phyloP scores from a whole-genome alignment of 2,113 vertebrate species.

The Leptobrachium ailaonicum region DNA sequence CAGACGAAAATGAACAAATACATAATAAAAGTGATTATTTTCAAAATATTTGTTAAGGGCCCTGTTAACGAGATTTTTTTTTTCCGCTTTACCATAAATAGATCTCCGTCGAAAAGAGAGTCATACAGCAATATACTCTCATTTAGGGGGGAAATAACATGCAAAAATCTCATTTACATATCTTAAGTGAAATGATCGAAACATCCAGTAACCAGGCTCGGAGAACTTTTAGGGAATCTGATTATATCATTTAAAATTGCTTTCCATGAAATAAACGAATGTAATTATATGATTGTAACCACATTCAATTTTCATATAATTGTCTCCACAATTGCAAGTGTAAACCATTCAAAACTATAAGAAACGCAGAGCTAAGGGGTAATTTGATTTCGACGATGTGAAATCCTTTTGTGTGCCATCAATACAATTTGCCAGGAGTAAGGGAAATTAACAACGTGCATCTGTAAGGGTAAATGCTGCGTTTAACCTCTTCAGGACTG shows the following conservation, averaged over 20 bases:
- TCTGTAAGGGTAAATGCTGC: neutral
- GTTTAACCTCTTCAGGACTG: constrained; percentile 32
- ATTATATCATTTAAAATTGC: constrained; percentile 16
- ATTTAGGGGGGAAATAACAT: no score
- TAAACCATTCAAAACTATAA: constrained; percentile 14
- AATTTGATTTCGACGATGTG: constrained; percentile 18
- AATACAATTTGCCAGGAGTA: constrained; percentile 22
- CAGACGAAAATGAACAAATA: no score
- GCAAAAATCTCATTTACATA: neutral
- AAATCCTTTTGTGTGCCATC: constrained; percentile 29
- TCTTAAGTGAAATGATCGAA: neutral
- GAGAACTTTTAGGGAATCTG: neutral
- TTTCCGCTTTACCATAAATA: no score
- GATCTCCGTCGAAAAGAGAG: no score
- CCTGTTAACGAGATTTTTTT: no score
- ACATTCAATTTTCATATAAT: constrained; percentile 34
- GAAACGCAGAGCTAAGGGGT: constrained; percentile 13
- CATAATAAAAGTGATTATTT: no score
- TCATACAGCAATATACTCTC: no score
- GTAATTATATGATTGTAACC: constrained; percentile 18
- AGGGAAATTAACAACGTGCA: constrained; percentile 2
- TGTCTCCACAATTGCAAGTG: neutral
- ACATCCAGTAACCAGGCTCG: neutral
- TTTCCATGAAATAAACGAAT: constrained; percentile 18
- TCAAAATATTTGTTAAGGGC: no score